A percentile compares a stretch with the other conserved stretches of the same genome.
Conservation (phyloP, 2,888 invertebrate species). For the Sycophila texana region DNA sequence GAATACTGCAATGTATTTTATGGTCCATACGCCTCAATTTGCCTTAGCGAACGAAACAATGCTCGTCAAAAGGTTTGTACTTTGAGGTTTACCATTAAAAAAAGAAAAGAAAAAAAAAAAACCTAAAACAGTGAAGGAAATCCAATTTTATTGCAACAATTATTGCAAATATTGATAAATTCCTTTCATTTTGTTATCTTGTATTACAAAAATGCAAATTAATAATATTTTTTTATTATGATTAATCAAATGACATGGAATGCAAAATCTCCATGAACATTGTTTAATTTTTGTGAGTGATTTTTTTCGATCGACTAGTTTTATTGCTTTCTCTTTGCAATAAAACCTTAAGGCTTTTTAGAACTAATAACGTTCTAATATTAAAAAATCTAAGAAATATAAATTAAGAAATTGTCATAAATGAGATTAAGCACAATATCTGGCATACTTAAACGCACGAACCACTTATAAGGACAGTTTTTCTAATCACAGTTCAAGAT, state of each 20-base stretch:
- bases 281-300: slow-evolving; percentile 40
- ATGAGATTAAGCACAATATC: slow-evolving; percentile 39
- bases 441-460: slow-evolving; percentile 53
- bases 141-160: slow-evolving; percentile 27
- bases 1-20: slow-evolving; percentile 69
- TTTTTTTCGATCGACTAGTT: slow-evolving; percentile 19
- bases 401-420: slow-evolving; percentile 44
- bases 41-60: slow-evolving; percentile 55
- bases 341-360: slow-evolving; percentile 46
- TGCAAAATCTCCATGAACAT: slow-evolving; percentile 43
- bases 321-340: slow-evolving; percentile 16
- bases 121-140: slow-evolving; percentile 20
- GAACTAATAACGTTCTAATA: slow-evolving; percentile 47
- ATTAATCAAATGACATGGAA: slow-evolving; percentile 21
- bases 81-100: slow-evolving; percentile 46
- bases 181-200: slow-evolving; percentile 19
- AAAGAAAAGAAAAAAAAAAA: slow-evolving; percentile 44
- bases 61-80: slow-evolving; percentile 56
- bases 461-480: slow-evolving; percentile 54
- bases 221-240: not conserved
- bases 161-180: slow-evolving; percentile 34
- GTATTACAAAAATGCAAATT: slow-evolving; percentile 41
- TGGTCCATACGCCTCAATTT: slow-evolving; percentile 64
- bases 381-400: slow-evolving; percentile 42
- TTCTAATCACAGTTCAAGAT: slow-evolving; percentile 60